A percentile compares a stretch with the other conserved stretches of the same genome.
These are phyloP conservation scores for Cosmopolites sordidus DNA, from an alignment of 2,888 invertebrate species.

Conservation along the genomic window DNA sequence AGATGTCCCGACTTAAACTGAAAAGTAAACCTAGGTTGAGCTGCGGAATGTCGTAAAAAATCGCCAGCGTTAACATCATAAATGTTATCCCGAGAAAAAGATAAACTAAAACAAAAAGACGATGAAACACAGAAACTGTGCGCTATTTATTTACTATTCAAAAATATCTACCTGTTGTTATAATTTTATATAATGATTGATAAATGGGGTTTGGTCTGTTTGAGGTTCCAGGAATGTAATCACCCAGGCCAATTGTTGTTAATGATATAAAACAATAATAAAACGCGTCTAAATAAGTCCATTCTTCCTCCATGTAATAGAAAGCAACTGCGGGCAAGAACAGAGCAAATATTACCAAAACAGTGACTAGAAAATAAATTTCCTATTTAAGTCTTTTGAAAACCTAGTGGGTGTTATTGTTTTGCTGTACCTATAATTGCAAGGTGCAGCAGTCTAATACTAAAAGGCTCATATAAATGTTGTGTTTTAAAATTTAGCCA, in stretches of 20 bases:
- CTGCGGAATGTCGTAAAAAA: slow-evolving; percentile 87
- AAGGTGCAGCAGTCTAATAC: slow-evolving; percentile 73
- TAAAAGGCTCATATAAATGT: slow-evolving; percentile 68
- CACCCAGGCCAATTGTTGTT: slow-evolving; percentile 85
- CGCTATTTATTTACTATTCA: no score
- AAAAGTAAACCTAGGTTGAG: slow-evolving; percentile 78
- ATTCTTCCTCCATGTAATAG: slow-evolving; percentile 69
- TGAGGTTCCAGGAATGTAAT: slow-evolving; percentile 82
- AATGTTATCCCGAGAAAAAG: slow-evolving; percentile 75
- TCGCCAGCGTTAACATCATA: slow-evolving; percentile 78
- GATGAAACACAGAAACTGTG: no score
- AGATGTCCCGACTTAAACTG: slow-evolving; percentile 19
- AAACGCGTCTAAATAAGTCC: slow-evolving; percentile 82
- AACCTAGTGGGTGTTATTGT: slow-evolving; percentile 36
- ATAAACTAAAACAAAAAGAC: slow-evolving; percentile 65
- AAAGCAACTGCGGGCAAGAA: slow-evolving; percentile 73
- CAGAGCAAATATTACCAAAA: slow-evolving; percentile 60
- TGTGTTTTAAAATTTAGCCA: slow-evolving; percentile 66
- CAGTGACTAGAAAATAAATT: slow-evolving; percentile 48
- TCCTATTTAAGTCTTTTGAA: slow-evolving; percentile 2
- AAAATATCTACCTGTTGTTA: slow-evolving; percentile 68
- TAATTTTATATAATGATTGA: slow-evolving; percentile 78
- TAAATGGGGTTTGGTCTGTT: slow-evolving; percentile 47
- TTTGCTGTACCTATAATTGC: slow-evolving; percentile 56
- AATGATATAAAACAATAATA: slow-evolving; percentile 90